Evolutionary conservation across 1,140 invertebrate genomes (phyloP).

Genomic region (Trissolcus basalis): DNA sequence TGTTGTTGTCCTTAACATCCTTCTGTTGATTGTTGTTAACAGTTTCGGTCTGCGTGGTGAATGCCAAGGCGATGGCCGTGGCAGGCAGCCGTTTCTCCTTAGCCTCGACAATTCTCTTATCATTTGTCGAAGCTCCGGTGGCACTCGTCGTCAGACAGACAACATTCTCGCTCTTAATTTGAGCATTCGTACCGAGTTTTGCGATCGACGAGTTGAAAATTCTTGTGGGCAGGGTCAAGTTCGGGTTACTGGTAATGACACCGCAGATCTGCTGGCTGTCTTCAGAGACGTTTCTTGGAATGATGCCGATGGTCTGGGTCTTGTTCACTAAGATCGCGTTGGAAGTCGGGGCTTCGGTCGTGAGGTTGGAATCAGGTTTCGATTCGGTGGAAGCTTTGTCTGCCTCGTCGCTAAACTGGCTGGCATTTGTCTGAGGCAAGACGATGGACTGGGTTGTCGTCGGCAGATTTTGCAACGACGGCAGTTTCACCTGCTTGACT

Average conservation of each 20-base stretch:
- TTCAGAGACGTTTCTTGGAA: slow-evolving; percentile 66
- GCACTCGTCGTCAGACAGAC: slow-evolving; percentile 64
- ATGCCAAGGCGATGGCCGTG: slow-evolving; percentile 68
- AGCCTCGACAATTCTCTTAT: slow-evolving; percentile 62
- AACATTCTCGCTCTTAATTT: slow-evolving; percentile 66
- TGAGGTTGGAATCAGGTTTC: slow-evolving; percentile 40
- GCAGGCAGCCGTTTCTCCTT: slow-evolving; percentile 60
- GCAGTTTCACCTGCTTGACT: slow-evolving; percentile 71
- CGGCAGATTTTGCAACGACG: slow-evolving; percentile 64
- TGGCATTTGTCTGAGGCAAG: slow-evolving; percentile 46
- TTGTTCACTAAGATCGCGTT: slow-evolving; percentile 71
- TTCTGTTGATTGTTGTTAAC: slow-evolving; percentile 62
- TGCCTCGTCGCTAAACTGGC: slow-evolving; percentile 58
- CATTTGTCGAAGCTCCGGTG: slow-evolving; percentile 31
- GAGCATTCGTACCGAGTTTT: slow-evolving; percentile 55
- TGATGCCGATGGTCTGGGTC: slow-evolving; percentile 64
- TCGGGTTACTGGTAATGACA: slow-evolving; percentile 73
- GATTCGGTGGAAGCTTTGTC: slow-evolving; percentile 49
- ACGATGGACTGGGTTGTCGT: slow-evolving; percentile 52
- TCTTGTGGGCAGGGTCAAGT: slow-evolving; percentile 66
- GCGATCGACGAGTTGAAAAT: slow-evolving; percentile 71
- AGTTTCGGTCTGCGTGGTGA: slow-evolving; percentile 61
- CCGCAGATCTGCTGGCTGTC: slow-evolving; percentile 70
- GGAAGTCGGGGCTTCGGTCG: slow-evolving; percentile 28
- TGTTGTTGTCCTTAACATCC: slow-evolving; percentile 61